A percentile compares a stretch with the other conserved stretches of the same genome.
These are phyloP conservation scores for Tetraodon nigroviridis DNA, from an alignment of 2,113 vertebrate species.

Conservation along the genomic window DNA sequence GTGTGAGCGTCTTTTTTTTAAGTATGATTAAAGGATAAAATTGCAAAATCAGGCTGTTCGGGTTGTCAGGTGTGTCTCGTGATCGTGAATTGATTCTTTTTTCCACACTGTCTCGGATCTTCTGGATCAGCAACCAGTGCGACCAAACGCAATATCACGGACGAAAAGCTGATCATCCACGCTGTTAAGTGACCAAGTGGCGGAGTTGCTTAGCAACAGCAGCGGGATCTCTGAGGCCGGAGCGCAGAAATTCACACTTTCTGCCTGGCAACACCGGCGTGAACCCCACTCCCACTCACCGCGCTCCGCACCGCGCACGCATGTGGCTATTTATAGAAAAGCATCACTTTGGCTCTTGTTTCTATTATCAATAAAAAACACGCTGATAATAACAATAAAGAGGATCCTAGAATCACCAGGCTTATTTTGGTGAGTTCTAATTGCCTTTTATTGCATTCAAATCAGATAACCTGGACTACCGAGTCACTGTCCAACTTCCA, in stretches of 20 bases:
- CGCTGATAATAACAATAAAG: neutral
- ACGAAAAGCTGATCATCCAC: constrained; percentile 37
- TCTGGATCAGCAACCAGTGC: constrained; percentile 21
- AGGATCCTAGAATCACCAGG: too few relatives aligned
- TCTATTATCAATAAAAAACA: neutral
- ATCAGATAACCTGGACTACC: too few relatives aligned
- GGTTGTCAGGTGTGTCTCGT: too few relatives aligned
- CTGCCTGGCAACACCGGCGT: constrained; percentile 60
- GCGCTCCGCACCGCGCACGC: constrained; percentile 7
- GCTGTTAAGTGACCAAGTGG: constrained; percentile 62
- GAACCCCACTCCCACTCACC: constrained; percentile 31
- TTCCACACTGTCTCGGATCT: too few relatives aligned
- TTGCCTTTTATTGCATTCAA: too few relatives aligned
- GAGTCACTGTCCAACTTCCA: too few relatives aligned
- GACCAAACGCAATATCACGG: constrained; percentile 52
- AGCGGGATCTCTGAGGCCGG: constrained; percentile 53
- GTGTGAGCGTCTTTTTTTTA: neutral
- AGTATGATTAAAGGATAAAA: neutral
- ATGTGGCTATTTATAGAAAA: constrained; percentile 59
- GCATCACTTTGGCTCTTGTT: neutral
- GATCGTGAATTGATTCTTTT: too few relatives aligned
- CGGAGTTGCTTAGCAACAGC: constrained; percentile 72
- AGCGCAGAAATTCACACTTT: constrained; percentile 45
- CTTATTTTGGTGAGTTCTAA: too few relatives aligned
- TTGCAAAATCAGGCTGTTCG: too few relatives aligned